These are phyloP conservation scores for Oxytorus armatus DNA, from an alignment of 2,888 invertebrate species.

Conservation along the genomic window DNA sequence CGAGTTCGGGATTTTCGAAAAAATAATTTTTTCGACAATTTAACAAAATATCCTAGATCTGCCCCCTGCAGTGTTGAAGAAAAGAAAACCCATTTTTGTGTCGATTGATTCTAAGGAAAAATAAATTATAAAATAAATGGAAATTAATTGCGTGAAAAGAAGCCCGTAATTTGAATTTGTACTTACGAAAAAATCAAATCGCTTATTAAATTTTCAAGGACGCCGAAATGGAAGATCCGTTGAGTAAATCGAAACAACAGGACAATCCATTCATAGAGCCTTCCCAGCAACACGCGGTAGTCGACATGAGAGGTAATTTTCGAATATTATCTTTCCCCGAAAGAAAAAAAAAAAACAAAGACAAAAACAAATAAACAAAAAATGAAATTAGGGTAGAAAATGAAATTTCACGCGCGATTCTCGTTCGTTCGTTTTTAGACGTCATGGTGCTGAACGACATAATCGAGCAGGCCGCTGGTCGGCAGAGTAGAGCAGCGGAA, in stretches of 20 bases:
- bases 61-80: too few species aligned
- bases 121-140: too few species aligned
- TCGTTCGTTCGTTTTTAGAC: conserved; percentile 90
- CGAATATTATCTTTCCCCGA: neutral
- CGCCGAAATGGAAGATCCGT: conserved; percentile 92
- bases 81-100: too few species aligned
- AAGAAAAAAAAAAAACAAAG: neutral
- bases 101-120: too few species aligned
- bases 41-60: too few species aligned
- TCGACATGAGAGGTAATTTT: conserved; percentile 96
- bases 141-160: too few species aligned
- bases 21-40: too few species aligned
- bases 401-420: conserved; percentile 8
- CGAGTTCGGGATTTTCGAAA: too few species aligned
- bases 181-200: too few species aligned
- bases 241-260: conserved; percentile 92
- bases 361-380: neutral
- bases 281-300: conserved; percentile 94
- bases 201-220: conserved; percentile 86
- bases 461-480: conserved; percentile 96
- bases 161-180: too few species aligned
- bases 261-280: conserved; percentile 97
- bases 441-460: conserved; percentile 99
- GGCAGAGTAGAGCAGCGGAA: conserved; percentile 94
- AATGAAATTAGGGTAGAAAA: neutral